Percentiles rank a stretch among this genome's conserved stretches.
These are phyloP conservation scores for Drosophila lacicola DNA, from an alignment of 2,888 invertebrate species.

Conservation along the genomic window DNA sequence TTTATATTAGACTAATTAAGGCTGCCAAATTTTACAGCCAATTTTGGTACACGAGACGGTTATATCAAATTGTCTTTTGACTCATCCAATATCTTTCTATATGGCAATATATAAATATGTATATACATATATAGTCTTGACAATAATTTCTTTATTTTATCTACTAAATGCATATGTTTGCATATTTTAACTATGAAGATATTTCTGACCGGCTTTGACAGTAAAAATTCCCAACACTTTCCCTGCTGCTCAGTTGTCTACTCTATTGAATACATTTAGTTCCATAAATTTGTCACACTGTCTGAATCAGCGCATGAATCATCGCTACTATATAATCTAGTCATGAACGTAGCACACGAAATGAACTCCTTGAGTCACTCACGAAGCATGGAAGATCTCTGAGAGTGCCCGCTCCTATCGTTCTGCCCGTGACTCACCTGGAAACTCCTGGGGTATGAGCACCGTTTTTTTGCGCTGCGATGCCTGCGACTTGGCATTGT, in stretches of 20 bases:
- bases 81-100: no score
- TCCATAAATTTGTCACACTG: slow-evolving; percentile 1
- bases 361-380: no score
- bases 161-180: not conserved
- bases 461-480: slow-evolving; percentile 84
- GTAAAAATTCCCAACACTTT: not conserved
- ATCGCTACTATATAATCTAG: slow-evolving; percentile 6
- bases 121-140: no score
- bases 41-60: no score
- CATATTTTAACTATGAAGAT: slow-evolving; percentile 1
- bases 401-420: no score
- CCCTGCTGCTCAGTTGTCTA: not conserved
- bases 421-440: slow-evolving; percentile 77
- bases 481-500: slow-evolving; percentile 83
- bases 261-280: slow-evolving; percentile 2
- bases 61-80: no score
- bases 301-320: slow-evolving; percentile 11
- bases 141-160: not conserved
- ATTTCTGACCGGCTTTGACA: not conserved
- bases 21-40: no score
- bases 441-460: slow-evolving; percentile 85
- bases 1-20: no score
- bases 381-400: no score
- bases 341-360: slow-evolving; percentile 2
- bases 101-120: no score